Base-by-base conservation (phyloP, 1,140 invertebrate species). In the Cydia splendana region DNA sequence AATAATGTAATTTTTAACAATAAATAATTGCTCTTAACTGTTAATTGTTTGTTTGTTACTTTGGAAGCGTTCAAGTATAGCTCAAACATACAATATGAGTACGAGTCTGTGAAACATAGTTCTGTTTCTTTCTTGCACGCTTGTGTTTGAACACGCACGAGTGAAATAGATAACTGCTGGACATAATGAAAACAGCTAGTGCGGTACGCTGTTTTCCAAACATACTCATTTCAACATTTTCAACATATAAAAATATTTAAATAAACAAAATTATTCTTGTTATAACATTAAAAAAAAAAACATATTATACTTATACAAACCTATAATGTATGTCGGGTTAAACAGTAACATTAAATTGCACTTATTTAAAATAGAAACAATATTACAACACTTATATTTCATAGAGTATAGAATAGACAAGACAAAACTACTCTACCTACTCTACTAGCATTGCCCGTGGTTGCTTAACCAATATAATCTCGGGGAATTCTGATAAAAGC, bases 391-490 rank as follows among this genome's bases (percentile, higher is more conserved):
- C 34, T 71, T 38, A 38, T 42, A 15, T 82, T 81, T 79, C 88
- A 90, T 90, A 89, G 84, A 89, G 74, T 83, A 88, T 84, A 90
- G 88, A 92, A 88, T 84, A 90, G 88, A 92, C 84, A 83, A 89
- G 86, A 87, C 86, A 87, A 91, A 90, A 90, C 75, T 34, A 75
- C 51, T 62, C 51, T 62, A 62, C 74, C 30, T 75, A 78, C 65
- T 74, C 74, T 78, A 78, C 86, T 91, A 91, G 89, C 89, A 91
- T 89, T 91, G 88, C 88, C 87, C 87, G 85, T 91, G 91, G 91
- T 91, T 91, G 90, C 88, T 85, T 92, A 93, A 93, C 90, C 90
- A 91, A 86, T 91, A 90, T 85, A 89, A 80, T 91, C 83, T 88
- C 86, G 84, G 83, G 85, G 89, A 92, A 90, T 89, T 89, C 86